phyloP scores from a whole-genome alignment of 2,797 vertebrate species.

The Triplophysa bombifrons region DNA sequence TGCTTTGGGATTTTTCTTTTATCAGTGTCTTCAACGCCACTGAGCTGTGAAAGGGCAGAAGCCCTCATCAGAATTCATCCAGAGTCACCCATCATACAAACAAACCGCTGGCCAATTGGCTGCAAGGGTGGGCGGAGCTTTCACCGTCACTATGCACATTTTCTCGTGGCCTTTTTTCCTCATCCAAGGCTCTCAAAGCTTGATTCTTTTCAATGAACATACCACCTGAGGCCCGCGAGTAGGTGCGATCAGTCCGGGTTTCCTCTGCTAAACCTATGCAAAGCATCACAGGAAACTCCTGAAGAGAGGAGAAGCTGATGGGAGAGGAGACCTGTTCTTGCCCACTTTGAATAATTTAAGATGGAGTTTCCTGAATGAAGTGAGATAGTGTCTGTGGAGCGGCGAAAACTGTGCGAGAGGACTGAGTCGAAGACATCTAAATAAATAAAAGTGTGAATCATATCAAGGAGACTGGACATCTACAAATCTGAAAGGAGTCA shows the following conservation, averaged over 20 bases:
- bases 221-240: conserved; percentile 33
- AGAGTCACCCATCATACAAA: conserved; percentile 72
- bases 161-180: conserved; percentile 40
- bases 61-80: conserved; percentile 69
- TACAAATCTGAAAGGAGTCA: conserved; percentile 65
- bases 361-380: conserved; percentile 83
- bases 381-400: conserved; percentile 38
- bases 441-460: conserved; percentile 25
- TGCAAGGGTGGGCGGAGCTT: conserved; percentile 77
- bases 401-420: not conserved
- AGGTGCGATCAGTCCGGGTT: conserved; percentile 49
- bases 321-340: conserved; percentile 62
- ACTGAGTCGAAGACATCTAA: conserved; percentile 45
- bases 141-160: conserved; percentile 45
- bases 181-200: conserved; percentile 44
- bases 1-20: conserved; percentile 54
- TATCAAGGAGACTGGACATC: conserved; percentile 68
- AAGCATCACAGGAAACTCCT: not conserved
- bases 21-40: conserved; percentile 58
- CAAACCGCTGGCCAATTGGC: conserved; percentile 80
- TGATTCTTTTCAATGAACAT: conserved; percentile 47
- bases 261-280: conserved; percentile 9
- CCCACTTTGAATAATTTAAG: conserved; percentile 84
- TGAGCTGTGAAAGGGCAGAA: conserved; percentile 71
- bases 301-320: conserved; percentile 53